Evolutionary conservation across 1,140 invertebrate genomes (phyloP).

Genomic region (Nymphalis io): DNA sequence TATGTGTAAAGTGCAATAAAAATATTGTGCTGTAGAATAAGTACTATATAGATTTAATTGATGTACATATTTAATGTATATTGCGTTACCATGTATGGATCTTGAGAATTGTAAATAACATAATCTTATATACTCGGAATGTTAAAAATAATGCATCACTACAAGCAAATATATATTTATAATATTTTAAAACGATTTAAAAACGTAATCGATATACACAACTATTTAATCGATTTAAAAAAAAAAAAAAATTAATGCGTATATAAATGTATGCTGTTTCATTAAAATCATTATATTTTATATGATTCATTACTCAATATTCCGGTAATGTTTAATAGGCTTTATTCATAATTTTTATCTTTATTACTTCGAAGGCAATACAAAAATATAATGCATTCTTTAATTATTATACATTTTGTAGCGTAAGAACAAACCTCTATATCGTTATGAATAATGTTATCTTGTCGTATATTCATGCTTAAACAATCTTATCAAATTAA

Average conservation of each 20-base stretch:
- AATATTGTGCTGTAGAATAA: conserved; percentile 69
- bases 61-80: conserved; percentile 47
- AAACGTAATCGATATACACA: background rate
- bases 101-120: conserved; percentile 7
- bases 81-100: conserved; percentile 36
- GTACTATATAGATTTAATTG: conserved; percentile 35
- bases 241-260: background rate
- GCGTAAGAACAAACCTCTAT: too few species aligned
- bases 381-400: background rate
- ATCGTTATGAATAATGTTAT: too few species aligned
- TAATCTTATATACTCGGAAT: conserved; percentile 14
- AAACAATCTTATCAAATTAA: too few species aligned
- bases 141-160: conserved; percentile 10
- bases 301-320: too few species aligned
- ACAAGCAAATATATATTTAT: background rate
- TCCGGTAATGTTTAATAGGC: too few species aligned
- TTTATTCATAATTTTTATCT: too few species aligned
- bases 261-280: background rate
- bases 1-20: conserved; percentile 73
- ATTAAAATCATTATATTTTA: too few species aligned
- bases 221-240: background rate
- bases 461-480: too few species aligned
- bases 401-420: too few species aligned
- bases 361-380: too few species aligned
- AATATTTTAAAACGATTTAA: background rate